These are phyloP conservation scores for Eretmocerus hayati DNA, from an alignment of 2,888 invertebrate genomes.

Conservation along the genomic window DNA sequence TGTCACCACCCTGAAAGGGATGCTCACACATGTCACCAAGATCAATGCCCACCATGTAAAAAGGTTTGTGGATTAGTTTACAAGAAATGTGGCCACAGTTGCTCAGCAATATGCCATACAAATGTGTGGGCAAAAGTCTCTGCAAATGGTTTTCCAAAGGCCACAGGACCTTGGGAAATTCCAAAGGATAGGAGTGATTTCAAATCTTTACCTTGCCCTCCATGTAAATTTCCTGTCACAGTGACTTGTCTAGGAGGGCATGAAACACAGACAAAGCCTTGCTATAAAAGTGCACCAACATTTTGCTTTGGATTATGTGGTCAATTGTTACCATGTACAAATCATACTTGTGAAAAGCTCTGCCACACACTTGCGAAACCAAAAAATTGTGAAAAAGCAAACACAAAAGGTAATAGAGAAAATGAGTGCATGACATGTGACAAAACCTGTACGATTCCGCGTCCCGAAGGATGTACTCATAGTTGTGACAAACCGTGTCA, in stretches of 20 bases:
- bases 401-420: slow-evolving; percentile 9
- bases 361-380: slow-evolving; percentile 74
- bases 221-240: slow-evolving; percentile 62
- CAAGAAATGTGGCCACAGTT: slow-evolving; percentile 61
- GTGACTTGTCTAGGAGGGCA: slow-evolving; percentile 69
- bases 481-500: slow-evolving; percentile 66
- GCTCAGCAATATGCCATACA: slow-evolving; percentile 69
- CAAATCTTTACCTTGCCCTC: slow-evolving; percentile 60
- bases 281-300: slow-evolving; percentile 61
- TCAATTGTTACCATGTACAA: slow-evolving; percentile 63
- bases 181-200: slow-evolving; percentile 42
- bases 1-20: slow-evolving; percentile 75
- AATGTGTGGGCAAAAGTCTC: slow-evolving; percentile 60
- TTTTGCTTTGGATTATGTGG: slow-evolving; percentile 79
- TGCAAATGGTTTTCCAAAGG: slow-evolving; percentile 51
- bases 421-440: slow-evolving; percentile 53
- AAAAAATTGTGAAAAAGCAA: slow-evolving; percentile 47
- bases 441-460: slow-evolving; percentile 55
- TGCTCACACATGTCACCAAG: slow-evolving; percentile 74
- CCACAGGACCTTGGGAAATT: slow-evolving; percentile 61
- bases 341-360: slow-evolving; percentile 65
- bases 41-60: slow-evolving; percentile 74
- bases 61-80: slow-evolving; percentile 61
- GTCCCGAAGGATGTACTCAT: slow-evolving; percentile 71
- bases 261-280: slow-evolving; percentile 61